A percentile compares a stretch with the other conserved stretches of the same genome.
Evolutionary conservation across 2,113 vertebrate genomes (phyloP).

Genomic region (Otocyon megalotis): DNA sequence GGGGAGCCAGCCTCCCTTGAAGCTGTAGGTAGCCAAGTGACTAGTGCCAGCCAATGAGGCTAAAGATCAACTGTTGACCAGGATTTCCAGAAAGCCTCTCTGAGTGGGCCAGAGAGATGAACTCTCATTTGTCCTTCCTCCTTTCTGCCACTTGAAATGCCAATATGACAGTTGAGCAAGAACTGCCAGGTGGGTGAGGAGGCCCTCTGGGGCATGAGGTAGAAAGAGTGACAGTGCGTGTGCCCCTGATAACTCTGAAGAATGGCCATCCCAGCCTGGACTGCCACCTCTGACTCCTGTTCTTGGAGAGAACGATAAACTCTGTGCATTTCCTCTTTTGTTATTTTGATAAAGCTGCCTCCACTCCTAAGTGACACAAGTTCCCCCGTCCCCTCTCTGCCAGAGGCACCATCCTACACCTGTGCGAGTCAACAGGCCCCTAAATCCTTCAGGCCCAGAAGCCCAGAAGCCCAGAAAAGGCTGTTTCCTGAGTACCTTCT

Average conservation of each 20-base stretch:
- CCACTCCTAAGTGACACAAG: neutral
- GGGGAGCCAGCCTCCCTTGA: neutral
- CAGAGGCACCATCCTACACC: no score
- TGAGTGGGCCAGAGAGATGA: neutral
- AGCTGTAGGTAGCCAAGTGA: no score
- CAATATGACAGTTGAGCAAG: fast-evolving
- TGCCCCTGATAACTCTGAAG: neutral
- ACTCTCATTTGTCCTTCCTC: neutral
- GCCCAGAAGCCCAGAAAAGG: neutral
- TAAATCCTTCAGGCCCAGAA: neutral
- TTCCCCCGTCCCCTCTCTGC: neutral
- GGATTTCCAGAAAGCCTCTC: neutral
- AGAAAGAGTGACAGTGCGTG: neutral
- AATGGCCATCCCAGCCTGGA: neutral
- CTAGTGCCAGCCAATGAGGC: neutral
- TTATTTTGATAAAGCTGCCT: neutral
- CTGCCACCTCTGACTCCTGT: neutral
- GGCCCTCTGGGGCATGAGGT: neutral
- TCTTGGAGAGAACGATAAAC: neutral
- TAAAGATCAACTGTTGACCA: neutral
- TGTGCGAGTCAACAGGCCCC: neutral
- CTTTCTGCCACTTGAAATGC: neutral
- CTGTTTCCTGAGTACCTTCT: no score
- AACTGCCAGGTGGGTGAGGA: neutral
- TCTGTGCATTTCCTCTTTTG: neutral